A percentile compares a stretch with the other conserved stretches of the same genome.
These are phyloP conservation scores for Scatophagus argus DNA, from an alignment of 2,113 vertebrate genomes.

Conservation along the genomic window DNA sequence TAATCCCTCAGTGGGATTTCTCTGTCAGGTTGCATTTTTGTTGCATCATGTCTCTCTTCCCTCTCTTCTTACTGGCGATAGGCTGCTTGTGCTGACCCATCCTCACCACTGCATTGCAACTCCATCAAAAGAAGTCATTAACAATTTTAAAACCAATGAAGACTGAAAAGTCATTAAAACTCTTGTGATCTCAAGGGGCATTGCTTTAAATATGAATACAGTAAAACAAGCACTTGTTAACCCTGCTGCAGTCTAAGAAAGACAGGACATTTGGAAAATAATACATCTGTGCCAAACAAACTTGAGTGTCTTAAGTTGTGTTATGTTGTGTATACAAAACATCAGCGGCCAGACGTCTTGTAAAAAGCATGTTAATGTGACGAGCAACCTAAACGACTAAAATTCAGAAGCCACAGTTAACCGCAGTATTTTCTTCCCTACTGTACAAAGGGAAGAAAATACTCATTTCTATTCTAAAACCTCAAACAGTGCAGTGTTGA, in stretches of 20 bases:
- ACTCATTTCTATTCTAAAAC: conserved; percentile 52
- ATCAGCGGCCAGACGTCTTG: neutral
- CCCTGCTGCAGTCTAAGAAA: neutral
- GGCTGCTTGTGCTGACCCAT: conserved; percentile 42
- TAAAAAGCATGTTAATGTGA: neutral
- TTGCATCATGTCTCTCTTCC: conserved; percentile 68
- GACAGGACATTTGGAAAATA: neutral
- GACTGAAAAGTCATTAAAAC: conserved; percentile 13
- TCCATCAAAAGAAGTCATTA: conserved; percentile 42
- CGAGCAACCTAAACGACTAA: neutral
- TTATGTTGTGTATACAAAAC: neutral
- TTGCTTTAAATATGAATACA: conserved; percentile 3
- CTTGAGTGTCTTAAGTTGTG: neutral
- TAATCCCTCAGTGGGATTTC: conserved; percentile 52
- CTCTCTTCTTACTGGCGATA: conserved; percentile 26
- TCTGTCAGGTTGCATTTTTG: conserved; percentile 74
- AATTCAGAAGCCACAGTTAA: neutral
- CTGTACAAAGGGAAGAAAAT: conserved; percentile 3
- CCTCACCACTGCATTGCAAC: conserved; percentile 18
- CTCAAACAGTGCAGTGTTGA: conserved; percentile 48
- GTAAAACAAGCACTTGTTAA: conserved; percentile 17
- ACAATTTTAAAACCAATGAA: conserved; percentile 44
- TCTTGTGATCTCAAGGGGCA: conserved; percentile 3
- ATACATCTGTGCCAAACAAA: neutral
- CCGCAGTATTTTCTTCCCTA: neutral